Conservation (phyloP, 2,797 vertebrate species). For the Paedocypris micromegethes region DNA sequence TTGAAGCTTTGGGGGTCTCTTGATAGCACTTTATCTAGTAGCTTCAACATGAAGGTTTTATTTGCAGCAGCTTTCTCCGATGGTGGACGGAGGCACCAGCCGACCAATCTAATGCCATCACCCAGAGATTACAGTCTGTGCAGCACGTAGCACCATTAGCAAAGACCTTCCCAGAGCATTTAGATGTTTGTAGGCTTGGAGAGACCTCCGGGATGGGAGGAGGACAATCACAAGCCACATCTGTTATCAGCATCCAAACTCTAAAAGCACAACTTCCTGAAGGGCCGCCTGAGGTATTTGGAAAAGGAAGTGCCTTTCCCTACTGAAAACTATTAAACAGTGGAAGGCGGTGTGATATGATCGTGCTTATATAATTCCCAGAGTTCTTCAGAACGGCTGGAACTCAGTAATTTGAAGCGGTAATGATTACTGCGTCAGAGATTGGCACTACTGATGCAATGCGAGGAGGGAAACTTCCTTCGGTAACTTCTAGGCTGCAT, state of each 20-base stretch:
- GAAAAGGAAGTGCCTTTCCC: conserved; percentile 51
- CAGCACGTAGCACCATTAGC: conserved; percentile 44
- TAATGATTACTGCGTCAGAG: not conserved
- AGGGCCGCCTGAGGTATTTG: conserved; percentile 42
- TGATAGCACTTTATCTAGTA: conserved; percentile 24
- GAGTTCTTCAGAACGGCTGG: not conserved
- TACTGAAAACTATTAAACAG: conserved; percentile 40
- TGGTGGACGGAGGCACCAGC: not conserved
- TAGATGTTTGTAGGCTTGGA: conserved; percentile 21
- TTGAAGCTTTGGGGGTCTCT: conserved; percentile 2
- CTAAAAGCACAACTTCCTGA: conserved; percentile 48
- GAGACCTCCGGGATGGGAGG: conserved; percentile 27
- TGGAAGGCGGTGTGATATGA: conserved; percentile 41
- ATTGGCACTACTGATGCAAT: too few species aligned
- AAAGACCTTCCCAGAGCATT: conserved; percentile 26
- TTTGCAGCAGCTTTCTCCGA: not conserved
- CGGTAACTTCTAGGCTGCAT: too few species aligned
- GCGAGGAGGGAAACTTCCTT: too few species aligned
- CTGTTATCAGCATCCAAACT: conserved; percentile 49
- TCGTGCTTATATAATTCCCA: conserved; percentile 41
- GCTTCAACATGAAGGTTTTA: conserved; percentile 6
- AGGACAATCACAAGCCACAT: conserved; percentile 41
- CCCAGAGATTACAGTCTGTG: conserved; percentile 25
- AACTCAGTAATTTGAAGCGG: not conserved
- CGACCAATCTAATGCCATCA: conserved; percentile 21